phyloP scores from a whole-genome alignment of 2,888 invertebrate species.

The Electrophaes corylata region DNA sequence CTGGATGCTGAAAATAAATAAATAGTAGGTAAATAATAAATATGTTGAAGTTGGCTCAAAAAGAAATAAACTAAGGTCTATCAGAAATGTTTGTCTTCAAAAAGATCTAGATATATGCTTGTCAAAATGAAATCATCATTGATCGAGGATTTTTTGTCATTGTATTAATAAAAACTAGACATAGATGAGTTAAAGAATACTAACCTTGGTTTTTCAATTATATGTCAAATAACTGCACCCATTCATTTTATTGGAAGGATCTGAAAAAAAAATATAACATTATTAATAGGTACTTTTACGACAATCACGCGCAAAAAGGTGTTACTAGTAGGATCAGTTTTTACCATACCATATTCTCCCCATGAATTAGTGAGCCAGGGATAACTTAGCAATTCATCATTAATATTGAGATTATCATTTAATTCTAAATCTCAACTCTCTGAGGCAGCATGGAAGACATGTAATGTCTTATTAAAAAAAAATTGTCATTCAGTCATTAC shows the following conservation, averaged over 20 bases:
- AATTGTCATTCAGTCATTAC: too few relatives aligned
- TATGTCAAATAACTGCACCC: neutral
- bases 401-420: neutral
- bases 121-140: slow-evolving; percentile 27
- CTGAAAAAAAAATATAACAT: neutral
- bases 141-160: neutral
- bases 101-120: slow-evolving; percentile 30
- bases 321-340: slow-evolving; percentile 45
- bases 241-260: neutral
- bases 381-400: slow-evolving; percentile 70
- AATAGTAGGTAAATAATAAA: neutral
- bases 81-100: slow-evolving; percentile 29
- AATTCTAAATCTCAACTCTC: too few relatives aligned
- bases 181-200: neutral
- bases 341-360: slow-evolving; percentile 70
- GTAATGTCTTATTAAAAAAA: too few relatives aligned
- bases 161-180: too few relatives aligned
- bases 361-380: slow-evolving; percentile 69
- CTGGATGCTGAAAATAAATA: neutral
- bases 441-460: too few relatives aligned
- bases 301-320: neutral
- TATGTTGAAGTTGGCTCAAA: neutral
- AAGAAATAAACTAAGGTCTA: neutral
- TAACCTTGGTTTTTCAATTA: neutral
- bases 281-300: neutral